A percentile compares a stretch with the other conserved stretches of the same genome.
Conservation (phyloP, 2,888 invertebrate genomes). For the Bombyx huttoni region DNA sequence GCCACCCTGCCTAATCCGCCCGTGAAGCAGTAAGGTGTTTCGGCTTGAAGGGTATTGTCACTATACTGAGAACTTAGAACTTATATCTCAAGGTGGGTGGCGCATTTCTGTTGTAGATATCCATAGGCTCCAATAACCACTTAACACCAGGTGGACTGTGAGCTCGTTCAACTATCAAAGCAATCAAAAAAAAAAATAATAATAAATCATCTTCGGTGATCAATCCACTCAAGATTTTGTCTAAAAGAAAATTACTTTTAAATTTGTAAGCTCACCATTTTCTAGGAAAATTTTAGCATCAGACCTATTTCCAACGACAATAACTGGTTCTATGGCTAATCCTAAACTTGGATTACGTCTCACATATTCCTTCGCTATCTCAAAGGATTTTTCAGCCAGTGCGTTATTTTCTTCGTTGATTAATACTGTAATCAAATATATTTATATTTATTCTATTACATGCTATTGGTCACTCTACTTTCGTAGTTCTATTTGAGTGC, state of each 20-base stretch:
- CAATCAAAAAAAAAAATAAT: too few species aligned
- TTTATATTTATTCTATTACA: background rate
- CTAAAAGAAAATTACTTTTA: slow-evolving; percentile 3
- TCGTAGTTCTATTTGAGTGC: too few species aligned
- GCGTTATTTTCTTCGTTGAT: slow-evolving; percentile 83
- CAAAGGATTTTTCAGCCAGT: slow-evolving; percentile 78
- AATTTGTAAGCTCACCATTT: slow-evolving; percentile 66
- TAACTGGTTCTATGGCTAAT: slow-evolving; percentile 73
- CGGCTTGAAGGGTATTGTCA: too few species aligned
- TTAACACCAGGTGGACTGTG: too few species aligned
- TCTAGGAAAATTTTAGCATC: slow-evolving; percentile 81
- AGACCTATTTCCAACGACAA: slow-evolving; percentile 78
- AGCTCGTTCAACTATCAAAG: too few species aligned
- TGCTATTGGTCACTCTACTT: background rate
- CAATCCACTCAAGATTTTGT: background rate
- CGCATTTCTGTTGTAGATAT: too few species aligned
- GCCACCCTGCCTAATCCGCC: too few species aligned
- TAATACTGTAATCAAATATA: slow-evolving; percentile 67
- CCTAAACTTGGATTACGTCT: slow-evolving; percentile 79
- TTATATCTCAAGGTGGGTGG: too few species aligned
- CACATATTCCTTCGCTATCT: slow-evolving; percentile 79
- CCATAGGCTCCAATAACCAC: too few species aligned
- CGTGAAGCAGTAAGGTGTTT: too few species aligned
- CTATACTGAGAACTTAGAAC: too few species aligned
- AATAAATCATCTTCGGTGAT: too few species aligned